phyloP scores from a whole-genome alignment of 1,140 invertebrate genomes.

The Pteromalus puparum region DNA sequence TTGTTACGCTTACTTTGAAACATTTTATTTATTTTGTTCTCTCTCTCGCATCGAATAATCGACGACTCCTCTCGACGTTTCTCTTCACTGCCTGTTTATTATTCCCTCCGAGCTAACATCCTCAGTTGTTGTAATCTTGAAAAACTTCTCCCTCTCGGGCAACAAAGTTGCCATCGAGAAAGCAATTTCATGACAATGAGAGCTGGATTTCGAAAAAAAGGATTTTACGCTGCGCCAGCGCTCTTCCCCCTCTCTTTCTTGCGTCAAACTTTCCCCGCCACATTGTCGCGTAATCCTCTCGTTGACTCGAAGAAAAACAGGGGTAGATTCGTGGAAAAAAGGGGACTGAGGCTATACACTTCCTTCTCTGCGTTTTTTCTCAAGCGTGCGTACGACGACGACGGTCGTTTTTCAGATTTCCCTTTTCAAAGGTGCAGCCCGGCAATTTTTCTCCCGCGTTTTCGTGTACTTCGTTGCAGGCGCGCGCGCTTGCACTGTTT shows the following conservation, averaged over 20 bases:
- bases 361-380: background rate
- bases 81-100: constrained; percentile 20
- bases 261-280: background rate
- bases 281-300: background rate
- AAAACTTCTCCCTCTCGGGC: constrained; percentile 12
- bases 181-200: constrained; percentile 40
- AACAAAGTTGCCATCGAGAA: constrained; percentile 28
- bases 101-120: constrained; percentile 14
- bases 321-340: background rate
- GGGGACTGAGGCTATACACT: background rate
- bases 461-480: too few relatives aligned
- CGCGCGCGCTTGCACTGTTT: too few relatives aligned
- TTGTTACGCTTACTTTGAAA: too few relatives aligned
- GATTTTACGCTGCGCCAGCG: background rate
- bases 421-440: background rate
- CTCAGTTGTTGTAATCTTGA: constrained; percentile 13
- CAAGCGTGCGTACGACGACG: background rate
- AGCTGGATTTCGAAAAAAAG: constrained; percentile 38
- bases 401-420: background rate
- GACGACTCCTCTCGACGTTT: background rate
- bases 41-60: constrained; percentile 27
- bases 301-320: background rate
- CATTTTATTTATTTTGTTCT: background rate
- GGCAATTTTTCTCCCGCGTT: too few relatives aligned
- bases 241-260: too few relatives aligned